Conservation (phyloP, 2,113 vertebrate genomes). For the Oreochromis niloticus region DNA sequence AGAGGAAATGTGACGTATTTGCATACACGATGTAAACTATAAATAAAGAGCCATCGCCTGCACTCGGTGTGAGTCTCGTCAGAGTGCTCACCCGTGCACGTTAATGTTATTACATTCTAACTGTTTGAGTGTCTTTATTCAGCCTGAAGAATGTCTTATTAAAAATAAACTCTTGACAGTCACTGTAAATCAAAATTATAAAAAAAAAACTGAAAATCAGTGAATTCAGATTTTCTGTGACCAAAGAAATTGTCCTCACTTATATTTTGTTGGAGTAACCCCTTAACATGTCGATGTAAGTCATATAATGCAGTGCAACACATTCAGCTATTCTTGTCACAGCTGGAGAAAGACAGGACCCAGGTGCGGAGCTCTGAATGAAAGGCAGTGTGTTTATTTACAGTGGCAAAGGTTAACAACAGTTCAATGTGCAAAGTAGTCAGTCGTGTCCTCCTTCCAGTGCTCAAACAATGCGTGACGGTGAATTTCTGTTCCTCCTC, state of each 20-base stretch:
- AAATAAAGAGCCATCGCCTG: no score
- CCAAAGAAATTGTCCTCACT: not conserved
- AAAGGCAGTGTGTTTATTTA: not conserved
- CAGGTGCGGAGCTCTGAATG: not conserved
- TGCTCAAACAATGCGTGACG: no score
- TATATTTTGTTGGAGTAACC: not conserved
- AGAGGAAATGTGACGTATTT: no score
- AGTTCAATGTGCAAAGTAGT: not conserved
- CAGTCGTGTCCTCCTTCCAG: not conserved
- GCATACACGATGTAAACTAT: no score
- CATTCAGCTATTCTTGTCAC: not conserved
- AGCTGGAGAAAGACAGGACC: not conserved
- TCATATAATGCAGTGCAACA: not conserved
- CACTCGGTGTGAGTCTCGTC: no score
- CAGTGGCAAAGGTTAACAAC: not conserved
- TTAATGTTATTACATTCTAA: no score
- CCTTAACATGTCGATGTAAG: not conserved
- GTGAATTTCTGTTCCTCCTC: no score
- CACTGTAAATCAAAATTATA: not conserved
- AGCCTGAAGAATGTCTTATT: no score
- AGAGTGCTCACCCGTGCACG: no score
- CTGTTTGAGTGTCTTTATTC: no score
- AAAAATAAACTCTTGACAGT: no score
- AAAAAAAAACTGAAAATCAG: no score
- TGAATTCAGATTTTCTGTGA: not conserved